phyloP scores from a whole-genome alignment of 1,140 invertebrate genomes.

The Phymorhynchus buccinoides region DNA sequence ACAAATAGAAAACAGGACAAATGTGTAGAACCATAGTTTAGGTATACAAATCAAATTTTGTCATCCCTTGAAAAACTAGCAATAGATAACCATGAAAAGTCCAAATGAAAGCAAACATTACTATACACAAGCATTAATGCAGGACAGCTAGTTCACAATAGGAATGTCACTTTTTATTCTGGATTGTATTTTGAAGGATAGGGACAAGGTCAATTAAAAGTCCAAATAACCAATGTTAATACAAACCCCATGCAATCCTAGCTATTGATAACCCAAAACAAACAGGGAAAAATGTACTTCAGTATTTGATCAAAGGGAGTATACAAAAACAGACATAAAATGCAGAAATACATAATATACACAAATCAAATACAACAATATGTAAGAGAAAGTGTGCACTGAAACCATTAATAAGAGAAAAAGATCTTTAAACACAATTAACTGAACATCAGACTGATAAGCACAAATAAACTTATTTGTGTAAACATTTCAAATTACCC shows the following conservation, averaged over 20 bases:
- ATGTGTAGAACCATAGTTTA: too few species aligned
- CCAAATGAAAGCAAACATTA: neutral
- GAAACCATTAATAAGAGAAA: too few species aligned
- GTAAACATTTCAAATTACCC: too few species aligned
- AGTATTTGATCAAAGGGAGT: neutral
- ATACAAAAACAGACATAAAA: neutral
- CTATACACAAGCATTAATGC: neutral
- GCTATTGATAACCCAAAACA: neutral
- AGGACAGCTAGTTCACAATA: neutral
- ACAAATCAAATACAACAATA: too few species aligned
- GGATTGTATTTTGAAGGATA: neutral
- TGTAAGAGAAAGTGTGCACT: too few species aligned
- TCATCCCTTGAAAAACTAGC: too few species aligned
- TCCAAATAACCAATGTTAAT: neutral
- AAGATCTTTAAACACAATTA: too few species aligned
- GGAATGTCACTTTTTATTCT: neutral
- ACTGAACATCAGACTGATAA: too few species aligned
- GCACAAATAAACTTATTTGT: too few species aligned
- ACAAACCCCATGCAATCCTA: constrained; percentile 20
- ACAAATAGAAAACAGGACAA: too few species aligned
- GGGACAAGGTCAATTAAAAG: neutral
- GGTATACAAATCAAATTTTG: too few species aligned
- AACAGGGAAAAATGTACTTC: neutral
- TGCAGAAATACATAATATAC: neutral
- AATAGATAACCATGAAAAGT: too few species aligned